A percentile compares a stretch with the other conserved stretches of the same genome.
Conservation (phyloP, 2,888 invertebrate species). For the Glomeris marginata region DNA sequence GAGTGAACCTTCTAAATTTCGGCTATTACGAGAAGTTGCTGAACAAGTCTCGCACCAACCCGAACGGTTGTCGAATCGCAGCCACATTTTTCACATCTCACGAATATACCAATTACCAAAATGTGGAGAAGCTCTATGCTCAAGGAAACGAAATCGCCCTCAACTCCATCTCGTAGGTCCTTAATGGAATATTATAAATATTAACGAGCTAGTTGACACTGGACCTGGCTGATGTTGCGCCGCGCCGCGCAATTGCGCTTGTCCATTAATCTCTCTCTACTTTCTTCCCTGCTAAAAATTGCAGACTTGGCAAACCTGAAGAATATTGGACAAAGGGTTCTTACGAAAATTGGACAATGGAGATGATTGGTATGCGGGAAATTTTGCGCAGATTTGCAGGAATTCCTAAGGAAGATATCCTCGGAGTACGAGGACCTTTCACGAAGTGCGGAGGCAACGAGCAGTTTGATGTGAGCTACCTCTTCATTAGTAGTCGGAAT, state of each 20-base stretch:
- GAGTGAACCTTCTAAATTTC: constrained; percentile 80
- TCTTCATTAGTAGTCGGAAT: too few relatives aligned
- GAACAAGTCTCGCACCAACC: constrained; percentile 60
- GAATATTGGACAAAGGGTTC: constrained; percentile 14
- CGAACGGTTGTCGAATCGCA: constrained; percentile 72
- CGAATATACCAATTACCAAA: constrained; percentile 76
- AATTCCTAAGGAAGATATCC: constrained; percentile 61
- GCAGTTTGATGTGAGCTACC: constrained; percentile 57
- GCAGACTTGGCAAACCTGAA: constrained; percentile 14
- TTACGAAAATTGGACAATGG: constrained; percentile 84
- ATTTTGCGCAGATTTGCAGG: constrained; percentile 68
- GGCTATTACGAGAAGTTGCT: constrained; percentile 76
- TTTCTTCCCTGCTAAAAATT: constrained; percentile 5
- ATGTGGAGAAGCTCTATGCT: constrained; percentile 74
- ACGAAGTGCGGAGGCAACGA: constrained; percentile 84
- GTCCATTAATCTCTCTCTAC: not conserved
- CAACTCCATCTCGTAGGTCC: constrained; percentile 38
- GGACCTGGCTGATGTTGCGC: too few relatives aligned
- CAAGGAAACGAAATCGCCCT: constrained; percentile 73
- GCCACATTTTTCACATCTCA: constrained; percentile 92
- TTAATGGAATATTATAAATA: not conserved
- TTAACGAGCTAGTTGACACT: too few relatives aligned
- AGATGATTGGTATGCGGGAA: constrained; percentile 87
- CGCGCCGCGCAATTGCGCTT: too few relatives aligned
- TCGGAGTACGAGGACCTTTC: constrained; percentile 77